These are phyloP conservation scores for Fratercula arctica DNA, from an alignment of 2,797 vertebrate genomes.

Conservation along the genomic window DNA sequence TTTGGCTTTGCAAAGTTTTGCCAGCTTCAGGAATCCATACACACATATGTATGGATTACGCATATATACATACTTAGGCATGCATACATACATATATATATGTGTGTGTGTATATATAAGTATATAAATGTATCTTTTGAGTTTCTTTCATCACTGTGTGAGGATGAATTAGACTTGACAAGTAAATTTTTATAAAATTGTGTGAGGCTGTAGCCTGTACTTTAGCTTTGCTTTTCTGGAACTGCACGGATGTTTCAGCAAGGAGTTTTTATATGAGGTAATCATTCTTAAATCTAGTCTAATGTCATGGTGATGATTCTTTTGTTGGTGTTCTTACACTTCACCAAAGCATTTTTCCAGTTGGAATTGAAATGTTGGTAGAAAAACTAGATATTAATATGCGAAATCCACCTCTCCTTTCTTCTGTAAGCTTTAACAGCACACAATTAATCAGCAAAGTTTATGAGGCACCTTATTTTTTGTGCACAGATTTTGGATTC, in stretches of 20 bases:
- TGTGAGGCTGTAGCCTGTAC: background rate
- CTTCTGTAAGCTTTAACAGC: background rate
- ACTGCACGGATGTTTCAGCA: background rate
- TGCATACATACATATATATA: background rate
- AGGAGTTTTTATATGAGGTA: background rate
- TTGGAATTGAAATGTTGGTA: background rate
- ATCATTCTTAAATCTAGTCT: background rate
- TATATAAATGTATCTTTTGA: background rate
- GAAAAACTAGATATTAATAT: background rate
- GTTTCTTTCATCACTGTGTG: background rate
- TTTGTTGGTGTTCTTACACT: background rate
- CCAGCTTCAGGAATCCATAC: background rate
- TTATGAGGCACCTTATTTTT: background rate
- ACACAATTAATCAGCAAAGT: background rate
- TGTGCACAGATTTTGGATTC: constrained; percentile 92
- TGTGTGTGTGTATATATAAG: background rate
- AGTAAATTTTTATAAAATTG: background rate
- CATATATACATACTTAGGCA: background rate
- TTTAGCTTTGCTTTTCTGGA: constrained; percentile 9
- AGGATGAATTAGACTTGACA: background rate
- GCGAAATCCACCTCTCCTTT: background rate
- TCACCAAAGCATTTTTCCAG: background rate
- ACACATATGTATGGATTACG: background rate
- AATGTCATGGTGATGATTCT: background rate
- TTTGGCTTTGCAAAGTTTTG: background rate